Percentiles rank a stretch among this genome's conserved stretches.
Evolutionary conservation across 2,797 vertebrate species (phyloP).

Genomic region (Myripristis murdjan): DNA sequence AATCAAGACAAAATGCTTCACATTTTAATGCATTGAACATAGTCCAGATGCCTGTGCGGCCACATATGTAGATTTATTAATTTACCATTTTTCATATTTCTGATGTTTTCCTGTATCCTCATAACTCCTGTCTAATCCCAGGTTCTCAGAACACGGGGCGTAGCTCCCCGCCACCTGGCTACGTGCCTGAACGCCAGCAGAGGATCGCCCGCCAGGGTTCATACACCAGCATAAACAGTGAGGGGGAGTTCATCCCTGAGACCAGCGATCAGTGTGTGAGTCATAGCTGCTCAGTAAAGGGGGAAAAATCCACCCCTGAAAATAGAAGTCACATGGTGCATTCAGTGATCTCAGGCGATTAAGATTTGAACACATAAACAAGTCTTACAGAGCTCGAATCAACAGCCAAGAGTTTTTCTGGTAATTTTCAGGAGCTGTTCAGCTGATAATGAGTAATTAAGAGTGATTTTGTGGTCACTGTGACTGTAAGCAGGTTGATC

Average conservation of each 20-base stretch:
- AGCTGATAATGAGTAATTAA: neutral
- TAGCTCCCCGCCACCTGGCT: conserved; percentile 97
- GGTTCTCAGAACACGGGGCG: conserved; percentile 95
- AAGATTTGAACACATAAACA: conserved; percentile 22
- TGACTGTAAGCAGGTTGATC: neutral
- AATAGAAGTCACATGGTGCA: conserved; percentile 4
- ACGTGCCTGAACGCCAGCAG: conserved; percentile 96
- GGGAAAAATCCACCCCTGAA: conserved; percentile 13
- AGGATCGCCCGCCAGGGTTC: conserved; percentile 97
- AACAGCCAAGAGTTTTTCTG: neutral
- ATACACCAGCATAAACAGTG: conserved; percentile 98
- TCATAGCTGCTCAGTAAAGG: conserved; percentile 56
- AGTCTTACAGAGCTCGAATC: neutral
- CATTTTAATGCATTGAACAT: neutral
- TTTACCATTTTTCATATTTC: neutral
- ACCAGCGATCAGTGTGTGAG: conserved; percentile 95
- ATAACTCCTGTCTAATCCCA: conserved; percentile 63
- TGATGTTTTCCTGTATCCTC: conserved; percentile 17
- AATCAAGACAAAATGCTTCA: neutral
- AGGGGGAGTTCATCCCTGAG: conserved; percentile 98
- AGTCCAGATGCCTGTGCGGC: neutral
- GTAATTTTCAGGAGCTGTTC: neutral
- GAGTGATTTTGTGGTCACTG: neutral
- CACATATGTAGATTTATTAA: neutral
- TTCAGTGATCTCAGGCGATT: conserved; percentile 18